Conservation (phyloP, 2,113 vertebrate species). For the Labrus mixtus region DNA sequence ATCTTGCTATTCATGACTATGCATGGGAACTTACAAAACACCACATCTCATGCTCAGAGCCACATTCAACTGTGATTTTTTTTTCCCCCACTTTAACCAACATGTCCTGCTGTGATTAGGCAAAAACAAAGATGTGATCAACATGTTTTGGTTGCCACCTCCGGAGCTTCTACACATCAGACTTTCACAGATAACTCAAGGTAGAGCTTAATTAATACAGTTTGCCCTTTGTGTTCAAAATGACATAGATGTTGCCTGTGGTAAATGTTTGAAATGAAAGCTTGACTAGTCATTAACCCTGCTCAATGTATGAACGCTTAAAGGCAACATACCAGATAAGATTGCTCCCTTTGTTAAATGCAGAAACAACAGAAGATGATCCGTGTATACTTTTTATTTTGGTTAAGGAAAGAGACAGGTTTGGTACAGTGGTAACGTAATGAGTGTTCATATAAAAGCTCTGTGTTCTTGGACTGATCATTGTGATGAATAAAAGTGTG, state of each 20-base stretch:
- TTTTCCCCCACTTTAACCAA: not conserved
- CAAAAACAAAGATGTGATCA: not conserved
- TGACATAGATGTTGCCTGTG: not conserved
- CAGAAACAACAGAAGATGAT: no score
- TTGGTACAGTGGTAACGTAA: no score
- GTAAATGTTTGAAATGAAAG: not conserved
- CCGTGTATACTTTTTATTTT: no score
- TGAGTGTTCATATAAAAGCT: not conserved
- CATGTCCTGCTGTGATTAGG: not conserved
- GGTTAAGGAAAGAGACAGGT: no score
- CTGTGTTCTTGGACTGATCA: not conserved
- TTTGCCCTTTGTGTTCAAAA: not conserved
- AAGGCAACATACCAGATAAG: not conserved
- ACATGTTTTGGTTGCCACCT: not conserved
- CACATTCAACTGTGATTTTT: slow-evolving; percentile 12
- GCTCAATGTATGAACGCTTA: slow-evolving; percentile 13
- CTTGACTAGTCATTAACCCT: not conserved
- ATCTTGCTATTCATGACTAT: slow-evolving; percentile 50
- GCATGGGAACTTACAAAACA: slow-evolving; percentile 27
- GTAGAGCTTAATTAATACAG: slow-evolving; percentile 8
- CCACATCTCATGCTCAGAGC: not conserved
- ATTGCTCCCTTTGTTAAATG: not conserved
- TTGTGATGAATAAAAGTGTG: no score
- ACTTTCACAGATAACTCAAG: not conserved
- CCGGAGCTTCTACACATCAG: not conserved